Conservation (phyloP, 35 echinoderm and acorn worm species). For the Heliocidaris tuberculata region DNA sequence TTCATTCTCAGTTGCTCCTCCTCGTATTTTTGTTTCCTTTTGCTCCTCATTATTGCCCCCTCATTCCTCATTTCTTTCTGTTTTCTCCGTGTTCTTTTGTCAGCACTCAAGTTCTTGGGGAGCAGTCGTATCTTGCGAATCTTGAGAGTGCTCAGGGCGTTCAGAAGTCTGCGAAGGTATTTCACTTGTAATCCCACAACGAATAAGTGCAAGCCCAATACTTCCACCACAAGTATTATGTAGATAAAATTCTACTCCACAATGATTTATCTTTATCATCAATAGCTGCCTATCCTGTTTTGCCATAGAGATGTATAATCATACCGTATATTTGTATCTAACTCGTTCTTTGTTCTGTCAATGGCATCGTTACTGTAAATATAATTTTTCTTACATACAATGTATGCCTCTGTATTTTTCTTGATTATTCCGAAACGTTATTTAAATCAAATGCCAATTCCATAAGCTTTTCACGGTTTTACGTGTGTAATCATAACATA, state of each 20-base stretch:
- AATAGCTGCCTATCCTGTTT: neutral
- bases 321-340: neutral
- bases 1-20: too few relatives aligned
- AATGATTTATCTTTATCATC: neutral
- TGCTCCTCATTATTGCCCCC: too few relatives aligned
- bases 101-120: slow-evolving; percentile 85
- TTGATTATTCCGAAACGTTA: too few relatives aligned
- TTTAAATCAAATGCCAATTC: too few relatives aligned
- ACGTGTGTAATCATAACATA: too few relatives aligned
- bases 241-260: neutral
- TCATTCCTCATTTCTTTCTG: too few relatives aligned
- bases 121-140: slow-evolving; percentile 97
- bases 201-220: neutral
- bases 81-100: neutral
- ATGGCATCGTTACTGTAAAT: too few relatives aligned
- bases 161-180: slow-evolving; percentile 85
- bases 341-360: neutral
- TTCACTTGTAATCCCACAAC: neutral
- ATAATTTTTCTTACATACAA: too few relatives aligned
- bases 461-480: too few relatives aligned
- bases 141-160: slow-evolving; percentile 87
- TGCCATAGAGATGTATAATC: neutral
- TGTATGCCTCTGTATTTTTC: too few relatives aligned
- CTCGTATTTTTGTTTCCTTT: too few relatives aligned
- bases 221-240: neutral